A percentile compares a stretch with the other conserved stretches of the same genome.
phyloP scores from a whole-genome alignment of 2,797 vertebrate species.

The Molothrus ater region DNA sequence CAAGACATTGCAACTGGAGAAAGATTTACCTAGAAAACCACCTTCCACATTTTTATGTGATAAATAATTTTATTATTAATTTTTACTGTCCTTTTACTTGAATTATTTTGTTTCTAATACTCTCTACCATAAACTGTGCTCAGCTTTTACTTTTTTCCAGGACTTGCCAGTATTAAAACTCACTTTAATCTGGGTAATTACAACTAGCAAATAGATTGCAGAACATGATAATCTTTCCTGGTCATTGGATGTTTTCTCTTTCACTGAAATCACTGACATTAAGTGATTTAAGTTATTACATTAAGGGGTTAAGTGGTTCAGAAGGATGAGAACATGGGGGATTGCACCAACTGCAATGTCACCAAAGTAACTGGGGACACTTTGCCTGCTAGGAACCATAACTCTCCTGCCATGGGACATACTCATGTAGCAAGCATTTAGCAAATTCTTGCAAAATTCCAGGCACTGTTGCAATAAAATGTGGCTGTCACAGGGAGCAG shows the following conservation, averaged over 20 bases:
- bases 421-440: not conserved
- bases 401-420: not conserved
- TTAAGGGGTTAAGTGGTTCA: not conserved
- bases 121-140: not conserved
- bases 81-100: not conserved
- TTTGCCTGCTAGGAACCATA: not conserved
- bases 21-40: not conserved
- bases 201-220: not conserved
- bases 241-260: not conserved
- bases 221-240: not conserved
- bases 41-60: not conserved
- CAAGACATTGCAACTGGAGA: not conserved
- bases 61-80: not conserved
- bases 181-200: constrained; percentile 2
- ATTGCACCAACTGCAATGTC: not conserved
- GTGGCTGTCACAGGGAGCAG: not conserved
- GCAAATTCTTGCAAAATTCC: constrained; percentile 1
- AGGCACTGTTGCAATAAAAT: not conserved
- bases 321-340: not conserved
- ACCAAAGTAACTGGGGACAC: not conserved
- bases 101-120: not conserved
- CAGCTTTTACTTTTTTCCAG: not conserved
- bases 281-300: not conserved
- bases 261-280: not conserved
- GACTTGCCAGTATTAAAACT: not conserved